phyloP scores from a whole-genome alignment of 2,113 vertebrate genomes.

The Gambusia affinis region DNA sequence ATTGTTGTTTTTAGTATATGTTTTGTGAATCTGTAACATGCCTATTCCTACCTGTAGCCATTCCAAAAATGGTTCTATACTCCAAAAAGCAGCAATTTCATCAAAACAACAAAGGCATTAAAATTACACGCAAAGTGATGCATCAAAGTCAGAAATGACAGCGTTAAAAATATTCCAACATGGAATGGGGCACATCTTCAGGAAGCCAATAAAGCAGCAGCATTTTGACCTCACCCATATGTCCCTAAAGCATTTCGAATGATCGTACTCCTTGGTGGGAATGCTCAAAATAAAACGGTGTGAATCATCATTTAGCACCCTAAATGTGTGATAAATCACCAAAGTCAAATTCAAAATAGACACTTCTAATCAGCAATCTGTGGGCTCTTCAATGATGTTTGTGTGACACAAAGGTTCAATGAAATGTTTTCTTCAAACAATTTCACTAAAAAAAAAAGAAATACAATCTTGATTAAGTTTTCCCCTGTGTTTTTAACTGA shows the following conservation, averaged over 20 bases:
- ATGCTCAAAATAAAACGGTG: not conserved
- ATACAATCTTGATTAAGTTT: slow-evolving; percentile 17
- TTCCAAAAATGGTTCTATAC: too few relatives aligned
- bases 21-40: too few relatives aligned
- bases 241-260: not conserved
- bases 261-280: not conserved
- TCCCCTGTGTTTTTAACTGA: not conserved
- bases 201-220: not conserved
- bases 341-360: not conserved
- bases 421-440: not conserved
- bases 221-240: not conserved
- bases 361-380: not conserved
- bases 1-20: too few relatives aligned
- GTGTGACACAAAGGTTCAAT: not conserved
- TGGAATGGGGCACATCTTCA: not conserved
- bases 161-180: not conserved
- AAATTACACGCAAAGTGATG: too few relatives aligned
- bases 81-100: too few relatives aligned
- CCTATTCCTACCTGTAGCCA: too few relatives aligned
- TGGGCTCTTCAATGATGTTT: not conserved
- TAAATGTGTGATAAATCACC: not conserved
- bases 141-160: too few relatives aligned
- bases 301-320: not conserved
- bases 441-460: not conserved
- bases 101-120: too few relatives aligned